phyloP scores from a whole-genome alignment of 2,113 vertebrate genomes.

The Lanius ludovicianus region DNA sequence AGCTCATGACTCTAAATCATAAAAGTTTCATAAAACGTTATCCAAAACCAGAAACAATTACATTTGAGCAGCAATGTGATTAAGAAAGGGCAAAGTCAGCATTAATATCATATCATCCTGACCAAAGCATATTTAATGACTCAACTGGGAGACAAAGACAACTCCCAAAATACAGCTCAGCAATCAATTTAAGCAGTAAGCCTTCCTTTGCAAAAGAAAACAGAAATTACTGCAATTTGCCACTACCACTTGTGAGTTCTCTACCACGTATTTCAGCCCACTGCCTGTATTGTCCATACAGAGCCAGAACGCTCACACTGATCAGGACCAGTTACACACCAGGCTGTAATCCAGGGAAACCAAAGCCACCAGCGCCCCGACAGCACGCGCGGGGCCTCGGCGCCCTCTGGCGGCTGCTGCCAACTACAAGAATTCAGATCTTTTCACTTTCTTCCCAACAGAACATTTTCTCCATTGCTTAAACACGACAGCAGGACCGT shows the following conservation, averaged over 20 bases:
- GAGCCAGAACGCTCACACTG: background rate
- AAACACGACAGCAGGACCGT: background rate
- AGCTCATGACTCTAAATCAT: background rate
- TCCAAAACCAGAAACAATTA: background rate
- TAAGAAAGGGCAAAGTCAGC: background rate
- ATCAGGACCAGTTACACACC: background rate
- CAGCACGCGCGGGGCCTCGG: rapidly evolving
- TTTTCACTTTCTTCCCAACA: background rate
- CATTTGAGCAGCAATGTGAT: background rate
- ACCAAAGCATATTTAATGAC: background rate
- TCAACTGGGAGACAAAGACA: background rate
- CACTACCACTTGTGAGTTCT: background rate
- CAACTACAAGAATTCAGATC: background rate
- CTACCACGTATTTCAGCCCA: background rate
- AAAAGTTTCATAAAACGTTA: background rate
- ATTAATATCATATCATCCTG: background rate
- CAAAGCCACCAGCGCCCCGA: too few species aligned
- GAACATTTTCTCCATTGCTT: background rate
- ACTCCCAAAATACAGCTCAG: background rate
- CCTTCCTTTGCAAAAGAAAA: background rate
- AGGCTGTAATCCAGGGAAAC: background rate
- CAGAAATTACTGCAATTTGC: background rate
- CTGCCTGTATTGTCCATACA: background rate
- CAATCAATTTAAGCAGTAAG: background rate
- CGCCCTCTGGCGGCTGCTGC: background rate